Evolutionary conservation across 2,888 invertebrate species (phyloP), one percentile per base, ranked within the genome.

Genomic region (Pterobdella sp.): DNA sequence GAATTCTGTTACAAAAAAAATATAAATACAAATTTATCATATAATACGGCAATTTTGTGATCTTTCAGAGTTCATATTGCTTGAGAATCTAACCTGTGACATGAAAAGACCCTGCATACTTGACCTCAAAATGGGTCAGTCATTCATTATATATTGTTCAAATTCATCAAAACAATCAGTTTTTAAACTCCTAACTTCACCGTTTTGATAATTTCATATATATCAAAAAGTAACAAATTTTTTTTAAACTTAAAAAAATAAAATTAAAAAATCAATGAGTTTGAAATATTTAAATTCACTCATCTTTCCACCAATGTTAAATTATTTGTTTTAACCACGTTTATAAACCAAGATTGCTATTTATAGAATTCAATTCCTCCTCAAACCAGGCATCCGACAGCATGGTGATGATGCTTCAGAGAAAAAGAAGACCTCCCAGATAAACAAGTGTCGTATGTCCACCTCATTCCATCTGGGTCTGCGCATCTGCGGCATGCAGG

Each of bases 51-150:
- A n/a, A n/a, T n/a, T n/a, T n/a, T n/a, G n/a, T n/a, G n/a, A n/a
- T n/a, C n/a, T n/a, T 26, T 52, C 76, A 85, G 85, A 86, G 78
- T 88, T 87, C 78, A 85, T 88, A 60, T 79, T 88, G 64, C 81
- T 88, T 72, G 88, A 88, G 80, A 88, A 88, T 80, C 81, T 88
- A 52, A 87, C 87, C n/a, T 84, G 84, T 68, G 81, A 84, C 74
- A 87, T 85, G 80, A 79, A 83, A 69, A 82, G 84, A 73, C 88
- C 88, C 0, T 87, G 87, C 80, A 84, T 87, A 31, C 81, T 87
- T 72, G 87, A 87, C 78, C 80, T 87, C 72, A 87, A 87, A 79
- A 86, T 87, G 86, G 87, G 60, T 56, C 10, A 56, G 10, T 56
- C 60, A 56, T n/a, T 22, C 26, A 4, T 56, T 3, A 4, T 3